These are phyloP conservation scores for Crocallis elinguaria DNA, from an alignment of 2,888 invertebrate species.

Conservation along the genomic window DNA sequence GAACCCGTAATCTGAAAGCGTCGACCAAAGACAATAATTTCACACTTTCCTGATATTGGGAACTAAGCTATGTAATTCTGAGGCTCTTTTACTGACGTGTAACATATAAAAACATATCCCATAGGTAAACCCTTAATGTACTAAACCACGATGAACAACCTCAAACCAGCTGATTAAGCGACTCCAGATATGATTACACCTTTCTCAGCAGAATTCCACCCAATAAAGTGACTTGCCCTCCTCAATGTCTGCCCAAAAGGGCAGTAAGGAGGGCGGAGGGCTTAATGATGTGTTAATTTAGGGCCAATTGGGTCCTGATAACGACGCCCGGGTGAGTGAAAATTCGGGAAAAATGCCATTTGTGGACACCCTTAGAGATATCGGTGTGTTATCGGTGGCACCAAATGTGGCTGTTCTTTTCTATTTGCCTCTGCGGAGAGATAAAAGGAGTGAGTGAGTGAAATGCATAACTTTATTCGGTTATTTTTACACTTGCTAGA, in stretches of 20 bases:
- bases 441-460: background rate
- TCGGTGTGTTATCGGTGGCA: background rate
- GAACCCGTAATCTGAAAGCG: too few relatives aligned
- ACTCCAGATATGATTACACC: conserved; percentile 15
- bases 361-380: background rate
- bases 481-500: too few relatives aligned
- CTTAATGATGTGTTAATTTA: conserved; percentile 59
- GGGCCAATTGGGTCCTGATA: conserved; percentile 46
- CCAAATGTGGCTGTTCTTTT: background rate
- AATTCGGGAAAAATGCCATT: conserved; percentile 16
- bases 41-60: too few relatives aligned
- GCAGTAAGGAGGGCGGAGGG: conserved; percentile 40
- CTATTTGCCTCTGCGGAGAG: background rate
- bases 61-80: too few relatives aligned
- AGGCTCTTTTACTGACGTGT: too few relatives aligned
- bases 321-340: conserved; percentile 33
- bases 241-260: conserved; percentile 43
- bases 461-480: too few relatives aligned
- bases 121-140: background rate
- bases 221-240: conserved; percentile 20
- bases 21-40: too few relatives aligned
- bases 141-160: background rate
- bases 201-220: conserved; percentile 21
- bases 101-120: too few relatives aligned
- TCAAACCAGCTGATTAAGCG: conserved; percentile 15